Conservation (phyloP, 2,888 invertebrate species). For the Caenorhabditis wallacei region DNA sequence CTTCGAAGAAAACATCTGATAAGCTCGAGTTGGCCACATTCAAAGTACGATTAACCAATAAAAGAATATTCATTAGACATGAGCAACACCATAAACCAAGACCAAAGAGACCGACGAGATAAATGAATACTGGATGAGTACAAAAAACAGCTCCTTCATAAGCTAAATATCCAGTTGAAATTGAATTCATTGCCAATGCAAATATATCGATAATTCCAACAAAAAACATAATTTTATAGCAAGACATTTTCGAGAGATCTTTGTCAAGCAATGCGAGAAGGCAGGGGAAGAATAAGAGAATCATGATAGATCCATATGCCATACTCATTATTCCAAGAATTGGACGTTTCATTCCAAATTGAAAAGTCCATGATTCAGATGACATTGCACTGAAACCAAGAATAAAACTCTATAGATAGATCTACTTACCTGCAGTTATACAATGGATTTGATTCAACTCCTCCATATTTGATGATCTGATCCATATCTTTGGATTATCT, state of each 20-base stretch:
- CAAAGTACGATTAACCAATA: slow-evolving; percentile 57
- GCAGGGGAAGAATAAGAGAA: slow-evolving; percentile 60
- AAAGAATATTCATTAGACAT: slow-evolving; percentile 56
- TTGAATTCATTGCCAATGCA: slow-evolving; percentile 50
- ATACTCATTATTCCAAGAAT: slow-evolving; percentile 33
- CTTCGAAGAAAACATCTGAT: slow-evolving; percentile 50
- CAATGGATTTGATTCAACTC: slow-evolving; percentile 41
- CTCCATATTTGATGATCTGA: slow-evolving; percentile 40
- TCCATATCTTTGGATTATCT: slow-evolving; percentile 14
- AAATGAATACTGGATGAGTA: slow-evolving; percentile 36
- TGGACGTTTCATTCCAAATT: slow-evolving; percentile 23
- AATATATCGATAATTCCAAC: slow-evolving; percentile 65
- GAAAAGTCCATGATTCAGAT: slow-evolving; percentile 22
- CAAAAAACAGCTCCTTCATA: slow-evolving; percentile 49
- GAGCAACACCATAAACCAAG: slow-evolving; percentile 67
- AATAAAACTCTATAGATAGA: not conserved
- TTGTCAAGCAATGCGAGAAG: slow-evolving; percentile 48
- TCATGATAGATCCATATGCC: slow-evolving; percentile 29
- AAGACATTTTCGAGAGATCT: slow-evolving; percentile 51
- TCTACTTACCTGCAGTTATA: slow-evolving; percentile 50
- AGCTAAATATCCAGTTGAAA: slow-evolving; percentile 41
- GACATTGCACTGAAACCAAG: slow-evolving; percentile 32
- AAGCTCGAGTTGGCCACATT: slow-evolving; percentile 45
- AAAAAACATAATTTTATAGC: slow-evolving; percentile 70
- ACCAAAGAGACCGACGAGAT: slow-evolving; percentile 22